phyloP scores from a whole-genome alignment of 1,140 invertebrate genomes.

The Arctopsyche grandis region DNA sequence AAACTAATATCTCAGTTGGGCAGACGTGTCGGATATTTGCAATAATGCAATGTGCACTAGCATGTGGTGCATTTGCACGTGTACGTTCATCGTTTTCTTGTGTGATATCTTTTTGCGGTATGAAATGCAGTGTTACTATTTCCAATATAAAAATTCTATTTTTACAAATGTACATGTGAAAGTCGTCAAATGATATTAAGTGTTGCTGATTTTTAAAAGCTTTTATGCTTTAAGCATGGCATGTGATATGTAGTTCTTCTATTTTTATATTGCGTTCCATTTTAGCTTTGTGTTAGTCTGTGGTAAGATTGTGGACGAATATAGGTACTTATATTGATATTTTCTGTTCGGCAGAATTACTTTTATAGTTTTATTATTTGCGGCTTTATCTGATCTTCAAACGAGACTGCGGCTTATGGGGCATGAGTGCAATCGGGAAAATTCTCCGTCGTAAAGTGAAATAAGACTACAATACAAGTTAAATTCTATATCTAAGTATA shows the following conservation, averaged over 20 bases:
- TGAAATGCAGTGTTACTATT: too few species aligned
- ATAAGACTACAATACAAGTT: neutral
- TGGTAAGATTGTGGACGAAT: neutral
- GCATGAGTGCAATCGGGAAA: conserved; percentile 17
- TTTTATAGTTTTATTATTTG: conserved; percentile 14
- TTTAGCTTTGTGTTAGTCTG: neutral
- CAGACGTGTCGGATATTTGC: neutral
- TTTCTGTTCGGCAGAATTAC: neutral
- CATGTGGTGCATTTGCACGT: too few species aligned
- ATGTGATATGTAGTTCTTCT: too few species aligned
- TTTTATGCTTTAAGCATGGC: too few species aligned
- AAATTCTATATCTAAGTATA: neutral
- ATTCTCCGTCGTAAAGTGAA: conserved; percentile 17
- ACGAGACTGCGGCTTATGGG: conserved; percentile 20
- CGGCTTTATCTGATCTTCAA: conserved; percentile 22
- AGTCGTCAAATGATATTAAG: too few species aligned
- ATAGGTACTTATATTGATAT: neutral
- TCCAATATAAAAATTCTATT: too few species aligned
- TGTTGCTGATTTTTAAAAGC: too few species aligned
- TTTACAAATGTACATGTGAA: too few species aligned
- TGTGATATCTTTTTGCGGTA: too few species aligned
- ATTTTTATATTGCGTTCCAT: neutral
- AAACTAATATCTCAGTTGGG: conserved; percentile 1
- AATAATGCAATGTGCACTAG: conserved; percentile 2
- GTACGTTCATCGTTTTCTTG: too few species aligned